Base-by-base conservation (phyloP, 2,888 invertebrate genomes). In the Hydraecia micacea region DNA sequence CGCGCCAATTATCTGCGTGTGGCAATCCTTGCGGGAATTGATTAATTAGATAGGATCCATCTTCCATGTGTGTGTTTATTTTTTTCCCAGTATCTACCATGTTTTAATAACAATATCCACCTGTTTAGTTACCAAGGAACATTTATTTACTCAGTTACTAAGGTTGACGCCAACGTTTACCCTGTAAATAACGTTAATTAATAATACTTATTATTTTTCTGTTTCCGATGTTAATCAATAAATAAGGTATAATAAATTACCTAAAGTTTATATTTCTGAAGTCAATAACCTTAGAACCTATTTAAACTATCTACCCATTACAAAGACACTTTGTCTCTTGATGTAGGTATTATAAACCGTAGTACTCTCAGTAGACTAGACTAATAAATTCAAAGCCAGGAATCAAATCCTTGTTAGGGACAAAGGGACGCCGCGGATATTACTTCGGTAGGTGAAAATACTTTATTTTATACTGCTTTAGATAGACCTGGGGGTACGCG, bases 1-100 rank as follows among this genome's bases (percentile, higher is more conserved):
- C 9, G 39, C 15, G 69, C 28, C 55, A 68, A 69, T 85, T 80
- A 84, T 36, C 7, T 75, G 7, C 13, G 21, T 46, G 32, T 67
- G 25, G 15, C 60, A 60, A 60, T 36, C 60, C 21, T n/a, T 63
- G 11, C 11, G 46, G 36, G 25, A 58, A 46, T 83, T 62, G 18
- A 39, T 18, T 21, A 82, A 71, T 63, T 28, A 21, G 2, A 13
- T 69, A 15, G 2, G 0, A 39, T 32, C 36, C 7, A 3, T 15
- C 7, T 32, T 39, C 28, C 13, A 60, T 21, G 7, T 39, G 5
- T 25, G 4, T 1, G 32, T 46, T 1, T 28, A 5, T 46, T 21
- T 60, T 28, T 36, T 62, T 36, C 15, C 32, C 49, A 32, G 8
- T 32, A 18, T 32, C 18, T 67, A 62, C 8, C 13, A 18, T 32